Conservation (phyloP, 2,797 vertebrate genomes). For the Schizopygopsis malacanthus region DNA sequence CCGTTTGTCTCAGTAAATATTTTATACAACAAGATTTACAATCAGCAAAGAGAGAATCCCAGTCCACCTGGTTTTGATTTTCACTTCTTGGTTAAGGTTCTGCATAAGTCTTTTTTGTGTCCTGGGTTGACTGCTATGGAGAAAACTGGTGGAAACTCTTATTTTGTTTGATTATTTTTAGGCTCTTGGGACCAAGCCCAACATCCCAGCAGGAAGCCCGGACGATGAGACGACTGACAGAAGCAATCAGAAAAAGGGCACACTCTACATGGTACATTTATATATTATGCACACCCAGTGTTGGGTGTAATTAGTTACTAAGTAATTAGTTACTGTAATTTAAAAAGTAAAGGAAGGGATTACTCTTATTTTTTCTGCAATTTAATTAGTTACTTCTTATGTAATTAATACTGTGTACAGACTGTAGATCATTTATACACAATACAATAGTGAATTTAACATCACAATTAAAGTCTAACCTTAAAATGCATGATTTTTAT, state of each 20-base stretch:
- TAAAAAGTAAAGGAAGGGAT: too few species aligned
- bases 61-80: not conserved
- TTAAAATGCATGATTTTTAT: too few species aligned
- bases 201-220: conserved; percentile 58
- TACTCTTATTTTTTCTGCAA: too few species aligned
- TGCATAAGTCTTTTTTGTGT: not conserved
- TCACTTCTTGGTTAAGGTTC: not conserved
- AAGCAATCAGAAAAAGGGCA: conserved; percentile 58
- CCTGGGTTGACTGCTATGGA: not conserved
- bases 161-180: conserved; percentile 55
- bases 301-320: too few species aligned
- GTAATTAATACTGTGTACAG: too few species aligned
- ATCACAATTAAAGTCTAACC: too few species aligned
- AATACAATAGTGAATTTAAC: too few species aligned
- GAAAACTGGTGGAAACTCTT: conserved; percentile 29
- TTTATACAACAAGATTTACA: not conserved
- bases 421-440: too few species aligned
- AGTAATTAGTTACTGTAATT: too few species aligned
- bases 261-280: conserved; percentile 73
- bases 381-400: too few species aligned
- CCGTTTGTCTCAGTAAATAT: not conserved
- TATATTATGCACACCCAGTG: not conserved
- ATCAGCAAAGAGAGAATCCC: not conserved
- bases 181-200: conserved; percentile 74
- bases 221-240: conserved; percentile 63